Conservation (phyloP, 2,888 invertebrate genomes). For the Erpobdella octoculata region DNA sequence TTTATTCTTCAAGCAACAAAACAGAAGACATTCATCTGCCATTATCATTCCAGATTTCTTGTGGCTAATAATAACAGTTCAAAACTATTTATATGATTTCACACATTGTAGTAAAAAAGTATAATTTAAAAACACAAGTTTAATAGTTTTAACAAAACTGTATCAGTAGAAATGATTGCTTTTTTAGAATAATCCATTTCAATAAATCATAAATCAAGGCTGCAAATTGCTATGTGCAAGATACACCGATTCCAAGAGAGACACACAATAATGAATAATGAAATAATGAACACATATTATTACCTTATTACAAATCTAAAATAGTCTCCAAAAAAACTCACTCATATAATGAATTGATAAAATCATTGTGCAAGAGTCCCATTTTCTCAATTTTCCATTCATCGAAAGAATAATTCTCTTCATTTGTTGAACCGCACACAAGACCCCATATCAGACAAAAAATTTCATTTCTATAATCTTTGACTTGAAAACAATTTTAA, state of each 20-base stretch:
- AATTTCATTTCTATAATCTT: constrained; percentile 5
- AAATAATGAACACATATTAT: too few species aligned
- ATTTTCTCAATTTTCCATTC: background rate
- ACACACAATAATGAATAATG: too few species aligned
- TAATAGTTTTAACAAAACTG: too few species aligned
- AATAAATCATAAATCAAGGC: too few species aligned
- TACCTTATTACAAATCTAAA: too few species aligned
- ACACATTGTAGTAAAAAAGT: background rate
- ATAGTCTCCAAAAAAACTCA: background rate
- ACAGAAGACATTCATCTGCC: background rate
- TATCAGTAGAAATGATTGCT: too few species aligned
- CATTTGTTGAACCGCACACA: background rate
- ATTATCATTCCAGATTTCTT: background rate
- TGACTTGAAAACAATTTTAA: background rate
- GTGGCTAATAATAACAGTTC: too few species aligned
- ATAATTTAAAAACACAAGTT: too few species aligned
- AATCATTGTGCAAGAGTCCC: background rate
- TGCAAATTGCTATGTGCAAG: too few species aligned
- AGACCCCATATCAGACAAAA: background rate
- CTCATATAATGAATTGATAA: background rate
- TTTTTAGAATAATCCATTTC: too few species aligned
- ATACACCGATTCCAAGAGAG: too few species aligned
- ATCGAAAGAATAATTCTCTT: background rate
- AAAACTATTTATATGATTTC: too few species aligned
- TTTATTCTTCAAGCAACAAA: background rate